These are phyloP conservation scores for Cyprinodon tularosa DNA, from an alignment of 2,113 vertebrate genomes.

Conservation along the genomic window DNA sequence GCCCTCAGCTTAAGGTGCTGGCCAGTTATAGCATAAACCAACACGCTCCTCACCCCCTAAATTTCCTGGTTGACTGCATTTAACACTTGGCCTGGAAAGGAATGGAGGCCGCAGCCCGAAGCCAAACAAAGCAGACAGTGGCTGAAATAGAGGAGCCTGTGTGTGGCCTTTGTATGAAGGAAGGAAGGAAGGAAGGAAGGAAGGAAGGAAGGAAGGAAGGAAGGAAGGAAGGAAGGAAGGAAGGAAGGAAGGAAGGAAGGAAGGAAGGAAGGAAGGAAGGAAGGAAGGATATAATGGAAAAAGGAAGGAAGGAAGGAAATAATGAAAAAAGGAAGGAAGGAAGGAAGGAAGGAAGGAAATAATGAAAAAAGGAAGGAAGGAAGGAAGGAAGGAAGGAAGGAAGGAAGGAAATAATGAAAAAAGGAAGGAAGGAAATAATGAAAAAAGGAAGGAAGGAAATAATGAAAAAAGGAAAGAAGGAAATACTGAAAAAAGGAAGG, in stretches of 20 bases:
- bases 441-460: background rate
- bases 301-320: background rate
- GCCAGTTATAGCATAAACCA: conserved; percentile 61
- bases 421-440: no score
- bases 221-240: background rate
- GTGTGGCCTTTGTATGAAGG: background rate
- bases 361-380: no score
- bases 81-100: conserved; percentile 32
- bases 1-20: conserved; percentile 47
- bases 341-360: no score
- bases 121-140: conserved; percentile 1
- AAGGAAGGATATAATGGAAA: no score
- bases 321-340: background rate
- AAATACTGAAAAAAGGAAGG: background rate
- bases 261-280: background rate
- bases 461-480: background rate
- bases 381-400: background rate
- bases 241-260: background rate
- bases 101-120: background rate
- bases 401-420: background rate
- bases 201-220: background rate
- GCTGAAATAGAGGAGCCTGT: background rate
- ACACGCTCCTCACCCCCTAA: conserved; percentile 46
- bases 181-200: no score
- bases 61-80: conserved; percentile 46